Conservation (phyloP, 2,113 vertebrate genomes). For the Arothron firmamentum region DNA sequence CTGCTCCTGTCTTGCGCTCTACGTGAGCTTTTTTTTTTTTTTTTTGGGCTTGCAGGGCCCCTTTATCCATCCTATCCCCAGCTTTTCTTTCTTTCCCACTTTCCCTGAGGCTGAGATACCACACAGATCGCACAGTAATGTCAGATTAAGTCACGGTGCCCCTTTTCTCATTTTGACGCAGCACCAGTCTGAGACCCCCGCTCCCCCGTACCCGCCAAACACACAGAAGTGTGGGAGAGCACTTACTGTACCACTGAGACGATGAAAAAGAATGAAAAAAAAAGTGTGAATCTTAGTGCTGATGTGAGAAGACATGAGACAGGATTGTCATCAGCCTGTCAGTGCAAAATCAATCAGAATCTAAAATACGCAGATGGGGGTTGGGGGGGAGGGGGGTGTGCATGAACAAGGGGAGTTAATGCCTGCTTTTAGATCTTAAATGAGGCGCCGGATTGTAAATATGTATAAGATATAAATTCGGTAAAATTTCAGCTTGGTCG, state of each 20-base stretch:
- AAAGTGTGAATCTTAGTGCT: conserved; percentile 49
- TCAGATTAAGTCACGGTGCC: conserved; percentile 72
- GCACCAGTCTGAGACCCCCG: conserved; percentile 55
- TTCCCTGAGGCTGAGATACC: conserved; percentile 69
- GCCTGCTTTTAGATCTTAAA: neutral
- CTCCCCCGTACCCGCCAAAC: conserved; percentile 40
- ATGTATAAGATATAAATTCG: no score
- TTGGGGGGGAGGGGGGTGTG: neutral
- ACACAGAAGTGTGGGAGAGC: conserved; percentile 30
- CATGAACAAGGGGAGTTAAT: neutral
- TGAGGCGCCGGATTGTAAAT: no score
- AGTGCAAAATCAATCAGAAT: conserved; percentile 63
- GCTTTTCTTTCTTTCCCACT: conserved; percentile 47
- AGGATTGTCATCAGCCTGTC: conserved; percentile 61
- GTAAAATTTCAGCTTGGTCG: neutral
- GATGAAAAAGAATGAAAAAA: conserved; percentile 27
- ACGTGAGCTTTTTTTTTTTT: conserved; percentile 53
- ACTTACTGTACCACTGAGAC: conserved; percentile 57
- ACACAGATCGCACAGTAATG: conserved; percentile 74
- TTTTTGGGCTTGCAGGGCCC: conserved; percentile 61
- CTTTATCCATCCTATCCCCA: conserved; percentile 67
- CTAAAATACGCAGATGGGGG: conserved; percentile 28
- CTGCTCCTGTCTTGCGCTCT: conserved; percentile 71
- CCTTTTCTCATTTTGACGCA: conserved; percentile 65
- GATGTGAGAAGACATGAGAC: conserved; percentile 58